phyloP scores from a whole-genome alignment of 2,113 vertebrate genomes.

The Microtus pennsylvanicus region DNA sequence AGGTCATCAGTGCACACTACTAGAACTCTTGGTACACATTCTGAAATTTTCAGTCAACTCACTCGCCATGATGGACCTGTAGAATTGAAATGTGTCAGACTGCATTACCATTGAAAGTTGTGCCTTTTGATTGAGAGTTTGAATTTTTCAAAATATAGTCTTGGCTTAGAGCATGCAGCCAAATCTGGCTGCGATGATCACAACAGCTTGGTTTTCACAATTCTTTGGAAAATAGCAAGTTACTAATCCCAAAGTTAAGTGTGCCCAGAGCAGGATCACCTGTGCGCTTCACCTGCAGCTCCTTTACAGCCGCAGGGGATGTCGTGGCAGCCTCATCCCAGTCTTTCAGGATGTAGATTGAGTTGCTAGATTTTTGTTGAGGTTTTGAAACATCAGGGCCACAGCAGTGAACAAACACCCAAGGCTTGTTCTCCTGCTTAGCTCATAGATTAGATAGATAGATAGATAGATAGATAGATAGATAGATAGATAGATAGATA shows the following conservation, averaged over 20 bases:
- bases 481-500: fast-evolving
- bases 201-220: neutral
- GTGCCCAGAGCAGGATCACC: neutral
- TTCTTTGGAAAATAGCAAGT: neutral
- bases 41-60: neutral
- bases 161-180: neutral
- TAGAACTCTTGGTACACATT: neutral
- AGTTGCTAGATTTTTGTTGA: neutral
- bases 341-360: neutral
- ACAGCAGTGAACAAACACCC: neutral
- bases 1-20: neutral
- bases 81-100: neutral
- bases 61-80: neutral
- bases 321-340: neutral
- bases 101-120: neutral
- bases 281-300: neutral
- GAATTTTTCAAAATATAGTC: neutral
- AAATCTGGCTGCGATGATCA: neutral
- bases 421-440: neutral
- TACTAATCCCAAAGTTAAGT: too few relatives aligned
- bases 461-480: neutral
- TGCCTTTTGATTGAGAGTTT: neutral
- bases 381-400: neutral
- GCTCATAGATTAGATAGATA: neutral
- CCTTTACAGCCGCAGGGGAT: neutral